Conservation (phyloP, 2,797 vertebrate species). For the Pangasius larnaudii region DNA sequence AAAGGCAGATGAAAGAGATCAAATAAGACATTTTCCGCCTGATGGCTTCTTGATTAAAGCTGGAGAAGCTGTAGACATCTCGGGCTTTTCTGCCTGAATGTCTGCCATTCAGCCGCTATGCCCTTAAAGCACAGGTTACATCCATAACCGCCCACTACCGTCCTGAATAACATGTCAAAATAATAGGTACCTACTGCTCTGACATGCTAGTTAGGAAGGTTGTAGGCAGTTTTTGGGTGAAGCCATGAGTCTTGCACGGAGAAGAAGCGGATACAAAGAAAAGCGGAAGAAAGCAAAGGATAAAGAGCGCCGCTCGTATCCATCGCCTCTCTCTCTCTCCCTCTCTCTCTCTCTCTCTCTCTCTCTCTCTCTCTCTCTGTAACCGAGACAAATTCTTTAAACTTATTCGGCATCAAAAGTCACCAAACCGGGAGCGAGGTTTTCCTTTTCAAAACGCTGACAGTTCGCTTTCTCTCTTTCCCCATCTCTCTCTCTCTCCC, state of each 20-base stretch:
- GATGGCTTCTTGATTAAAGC: constrained; percentile 81
- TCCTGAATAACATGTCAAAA: constrained; percentile 46
- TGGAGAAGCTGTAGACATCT: constrained; percentile 67
- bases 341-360: constrained; percentile 24
- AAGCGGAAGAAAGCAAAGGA: constrained; percentile 50
- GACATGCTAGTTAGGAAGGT: constrained; percentile 26
- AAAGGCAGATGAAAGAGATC: constrained; percentile 51
- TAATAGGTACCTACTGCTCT: constrained; percentile 23
- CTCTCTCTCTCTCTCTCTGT: constrained; percentile 61
- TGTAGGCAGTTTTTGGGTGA: constrained; percentile 1
- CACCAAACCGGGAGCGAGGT: constrained; percentile 44
- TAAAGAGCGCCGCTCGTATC: constrained; percentile 55
- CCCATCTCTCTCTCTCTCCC: neutral
- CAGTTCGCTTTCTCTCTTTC: constrained; percentile 48
- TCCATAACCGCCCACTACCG: constrained; percentile 33
- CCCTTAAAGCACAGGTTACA: constrained; percentile 75
- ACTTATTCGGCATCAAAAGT: constrained; percentile 62
- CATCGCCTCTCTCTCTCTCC: constrained; percentile 24
- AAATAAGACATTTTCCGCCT: constrained; percentile 67
- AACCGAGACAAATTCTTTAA: constrained; percentile 65
- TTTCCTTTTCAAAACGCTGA: constrained; percentile 55
- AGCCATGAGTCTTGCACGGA: constrained; percentile 22
- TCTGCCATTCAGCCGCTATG: constrained; percentile 80
- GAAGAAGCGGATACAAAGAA: constrained; percentile 57
- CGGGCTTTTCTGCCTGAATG: constrained; percentile 80